Evolutionary conservation across 2,113 vertebrate genomes (phyloP).

Genomic region (Microcebus tavaratra): DNA sequence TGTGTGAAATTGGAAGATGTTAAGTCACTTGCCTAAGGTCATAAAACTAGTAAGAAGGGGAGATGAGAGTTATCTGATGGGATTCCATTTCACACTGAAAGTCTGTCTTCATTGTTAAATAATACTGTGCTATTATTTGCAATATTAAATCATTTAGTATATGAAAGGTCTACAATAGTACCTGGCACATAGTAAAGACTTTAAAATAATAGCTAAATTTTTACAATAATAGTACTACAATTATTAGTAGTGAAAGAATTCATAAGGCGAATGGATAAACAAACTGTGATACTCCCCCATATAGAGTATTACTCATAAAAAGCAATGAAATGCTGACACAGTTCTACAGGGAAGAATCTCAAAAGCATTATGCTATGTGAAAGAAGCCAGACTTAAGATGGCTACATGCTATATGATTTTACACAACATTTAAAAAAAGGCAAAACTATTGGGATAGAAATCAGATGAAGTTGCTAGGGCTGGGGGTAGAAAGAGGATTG

Average conservation of each 20-base stretch:
- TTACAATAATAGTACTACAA: background rate
- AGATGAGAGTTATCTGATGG: background rate
- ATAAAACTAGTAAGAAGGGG: background rate
- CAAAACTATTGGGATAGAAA: background rate
- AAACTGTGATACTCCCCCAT: background rate
- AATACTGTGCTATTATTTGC: background rate
- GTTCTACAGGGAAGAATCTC: background rate
- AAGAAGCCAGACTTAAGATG: background rate
- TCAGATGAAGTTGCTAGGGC: background rate
- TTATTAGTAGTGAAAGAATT: background rate
- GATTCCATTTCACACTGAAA: background rate
- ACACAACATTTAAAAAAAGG: background rate
- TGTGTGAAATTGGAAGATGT: background rate
- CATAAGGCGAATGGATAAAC: background rate
- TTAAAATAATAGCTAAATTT: conserved; percentile 7
- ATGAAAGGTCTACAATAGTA: background rate
- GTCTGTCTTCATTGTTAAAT: background rate
- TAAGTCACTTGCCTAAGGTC: background rate
- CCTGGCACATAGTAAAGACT: background rate
- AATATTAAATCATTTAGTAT: background rate
- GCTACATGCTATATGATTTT: background rate
- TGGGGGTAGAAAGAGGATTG: background rate
- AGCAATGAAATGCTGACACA: background rate
- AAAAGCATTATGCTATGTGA: background rate
- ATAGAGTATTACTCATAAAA: background rate